Conservation (phyloP, 2,797 vertebrate genomes). For the Etheostoma nigrum region DNA sequence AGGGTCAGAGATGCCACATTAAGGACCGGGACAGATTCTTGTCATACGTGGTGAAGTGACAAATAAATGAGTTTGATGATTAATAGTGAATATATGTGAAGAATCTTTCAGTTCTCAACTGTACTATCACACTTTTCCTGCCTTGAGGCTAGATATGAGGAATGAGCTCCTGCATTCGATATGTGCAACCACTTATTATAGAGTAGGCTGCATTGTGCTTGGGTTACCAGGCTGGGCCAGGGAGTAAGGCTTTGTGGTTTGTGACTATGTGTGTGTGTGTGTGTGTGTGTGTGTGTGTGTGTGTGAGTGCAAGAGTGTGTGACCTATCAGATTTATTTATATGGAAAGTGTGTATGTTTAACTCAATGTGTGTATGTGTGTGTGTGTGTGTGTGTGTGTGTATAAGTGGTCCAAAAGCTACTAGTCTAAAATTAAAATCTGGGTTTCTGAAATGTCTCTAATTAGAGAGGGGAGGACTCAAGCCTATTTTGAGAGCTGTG, state of each 20-base stretch:
- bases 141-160: conserved; percentile 51
- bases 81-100: conserved; percentile 18
- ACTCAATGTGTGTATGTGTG: conserved; percentile 41
- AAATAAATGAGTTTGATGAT: conserved; percentile 44
- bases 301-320: conserved; percentile 41
- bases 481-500: conserved; percentile 85
- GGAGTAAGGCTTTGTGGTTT: conserved; percentile 78
- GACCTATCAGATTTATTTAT: conserved; percentile 80
- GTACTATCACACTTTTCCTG: conserved; percentile 56
- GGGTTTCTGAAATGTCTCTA: conserved; percentile 89
- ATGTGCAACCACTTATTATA: conserved; percentile 79
- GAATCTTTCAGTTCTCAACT: conserved; percentile 46
- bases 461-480: conserved; percentile 86
- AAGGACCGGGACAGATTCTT: conserved; percentile 36
- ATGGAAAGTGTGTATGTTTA: conserved; percentile 73
- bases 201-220: conserved; percentile 79
- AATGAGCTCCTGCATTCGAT: conserved; percentile 71
- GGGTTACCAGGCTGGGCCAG: conserved; percentile 73
- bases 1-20: conserved; percentile 27
- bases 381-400: conserved; percentile 24
- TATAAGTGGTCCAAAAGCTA: conserved; percentile 73
- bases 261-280: conserved; percentile 63
- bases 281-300: conserved; percentile 46
- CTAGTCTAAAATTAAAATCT: conserved; percentile 89
- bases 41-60: conserved; percentile 25